Percentiles rank a stretch among this genome's conserved stretches.
phyloP scores from a whole-genome alignment of 1,140 invertebrate species.

The Drosophila asahinai region DNA sequence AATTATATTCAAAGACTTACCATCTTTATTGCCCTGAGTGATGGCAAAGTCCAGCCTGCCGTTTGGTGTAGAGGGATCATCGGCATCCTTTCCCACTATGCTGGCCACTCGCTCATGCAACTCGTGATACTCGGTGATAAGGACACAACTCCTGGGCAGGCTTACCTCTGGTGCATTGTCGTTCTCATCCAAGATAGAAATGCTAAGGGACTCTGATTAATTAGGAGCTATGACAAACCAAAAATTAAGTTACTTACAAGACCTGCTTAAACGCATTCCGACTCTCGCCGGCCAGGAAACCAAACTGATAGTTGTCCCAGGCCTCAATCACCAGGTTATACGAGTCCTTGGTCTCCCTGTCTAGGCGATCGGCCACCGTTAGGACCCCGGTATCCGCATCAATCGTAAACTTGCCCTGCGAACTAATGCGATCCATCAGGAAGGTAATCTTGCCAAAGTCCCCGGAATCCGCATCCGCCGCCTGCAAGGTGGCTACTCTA shows the following conservation, averaged over 20 bases:
- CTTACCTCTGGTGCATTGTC: constrained; percentile 92
- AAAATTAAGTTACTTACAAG: constrained; percentile 87
- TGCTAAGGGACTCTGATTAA: constrained; percentile 61
- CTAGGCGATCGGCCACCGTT: constrained; percentile 92
- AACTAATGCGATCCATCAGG: constrained; percentile 93
- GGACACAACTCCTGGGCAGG: constrained; percentile 88
- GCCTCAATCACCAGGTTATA: constrained; percentile 95
- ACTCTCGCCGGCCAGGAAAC: constrained; percentile 95
- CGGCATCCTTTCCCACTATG: constrained; percentile 92
- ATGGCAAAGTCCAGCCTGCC: constrained; percentile 91
- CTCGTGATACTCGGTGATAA: constrained; percentile 95
- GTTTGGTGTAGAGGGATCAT: constrained; percentile 92
- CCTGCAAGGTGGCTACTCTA: constrained; percentile 90
- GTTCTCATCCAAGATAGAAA: constrained; percentile 92
- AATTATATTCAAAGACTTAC: constrained; percentile 73
- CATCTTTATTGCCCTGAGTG: constrained; percentile 90
- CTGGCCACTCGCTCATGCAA: constrained; percentile 90
- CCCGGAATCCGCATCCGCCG: constrained; percentile 93
- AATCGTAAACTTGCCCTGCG: constrained; percentile 94
- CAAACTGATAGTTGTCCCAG: constrained; percentile 97
- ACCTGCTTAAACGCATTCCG: constrained; percentile 96
- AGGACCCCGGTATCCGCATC: constrained; percentile 93
- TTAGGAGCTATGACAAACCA: no score
- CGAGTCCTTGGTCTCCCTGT: constrained; percentile 91
- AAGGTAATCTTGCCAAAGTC: constrained; percentile 97